Base-by-base conservation (phyloP, 2,888 invertebrate species). In the Cotesia congregata region DNA sequence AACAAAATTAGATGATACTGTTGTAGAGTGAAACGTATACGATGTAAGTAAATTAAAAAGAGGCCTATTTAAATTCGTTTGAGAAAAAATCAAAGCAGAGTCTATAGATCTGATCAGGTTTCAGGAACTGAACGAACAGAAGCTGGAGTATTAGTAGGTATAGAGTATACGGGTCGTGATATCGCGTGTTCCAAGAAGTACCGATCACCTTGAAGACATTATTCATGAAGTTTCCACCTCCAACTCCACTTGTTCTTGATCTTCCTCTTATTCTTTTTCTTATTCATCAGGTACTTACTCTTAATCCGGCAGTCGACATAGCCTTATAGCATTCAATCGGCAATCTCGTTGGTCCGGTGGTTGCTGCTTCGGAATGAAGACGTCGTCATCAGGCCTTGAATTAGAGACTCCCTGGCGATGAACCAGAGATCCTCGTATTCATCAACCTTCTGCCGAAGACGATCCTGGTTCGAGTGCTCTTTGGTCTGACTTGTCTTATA, bases 181-280 rank as follows among this genome's bases (percentile, higher is more conserved):
- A 50, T 50, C 70, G 71, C 61, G 71, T 72, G 71, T 72, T 72
- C 71, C 62, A 39, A 60, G 71, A 72, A 72, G 60, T 61, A 15
- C 61, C 71, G 71, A 72, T 72, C 62, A 40, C 71, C 71, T 72
- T 72, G 71, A 72, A 72, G 76, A 76, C 76, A 76, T 76, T 76
- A 76, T 76, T 76, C 76, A 76, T 76, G 76, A 76, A 68, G 20
- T 30, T 69, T 15, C 64, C 50, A 17, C 71, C 70, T 41, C 70
- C 38, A 17, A 30, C 30, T 30, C 70, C 50, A 20, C 50, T 9
- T 20, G 9, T 20, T 9, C 20, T 65, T 20, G 6, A 20, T 7
- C 9, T 65, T 20, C 9, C 30, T 65, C 68, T 41, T 68, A 9
- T 40, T 68, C 41, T 68, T 68, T 41, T 40, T 41, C 20, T 30